Base-by-base conservation (phyloP, 2,888 invertebrate species). In the Griposia aprilina region DNA sequence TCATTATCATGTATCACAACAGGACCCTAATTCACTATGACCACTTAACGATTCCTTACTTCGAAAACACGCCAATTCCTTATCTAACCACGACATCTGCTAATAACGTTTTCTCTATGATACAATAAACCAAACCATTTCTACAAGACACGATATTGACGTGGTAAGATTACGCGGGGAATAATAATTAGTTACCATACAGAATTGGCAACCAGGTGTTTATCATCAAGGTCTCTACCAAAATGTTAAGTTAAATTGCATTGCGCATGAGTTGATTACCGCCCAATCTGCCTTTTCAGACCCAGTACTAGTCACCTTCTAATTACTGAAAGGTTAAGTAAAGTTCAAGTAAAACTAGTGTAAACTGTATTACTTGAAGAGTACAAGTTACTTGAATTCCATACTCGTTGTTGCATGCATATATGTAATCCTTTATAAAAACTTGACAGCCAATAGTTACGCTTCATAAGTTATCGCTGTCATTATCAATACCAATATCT, bases 331-430 rank as follows among this genome's bases (percentile, higher is more conserved):
- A 82, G 83, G 65, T 84, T 70, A 84, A 86, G 86, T 57, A 60
- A 74, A 82, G 83, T 68, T 86, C 73, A 84, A 86, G 86, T 57
- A 60, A 74, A 82, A 76, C 83, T 5, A 68, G 75, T 65, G 48
- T 11, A 45, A 77, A 68, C 68, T 60, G 60, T 36, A 60, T 60
- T 65, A 72, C 59, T 69, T 69, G 62, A 59, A 69, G 63, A 59
- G 13, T 45, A 45, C 55, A 30, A 60, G 48, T 67, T 50, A 48
- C 55, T 66, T 65, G 17, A 48, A 59, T 13, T 67, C 48, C 30
- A 73, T 70, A 65, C 15, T 55, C 7, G 69, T 74, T 67, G 8
- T 59, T 67, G 11, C 69, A 66, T 82, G 48, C 48, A 48, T 60
- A 26, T n/a, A 48, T 60, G n/a, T n/a, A 69, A 13, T 30, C 23